A percentile compares a stretch with the other conserved stretches of the same genome.
phyloP scores from a whole-genome alignment of 2,113 vertebrate species.

The Tringa solitaria region DNA sequence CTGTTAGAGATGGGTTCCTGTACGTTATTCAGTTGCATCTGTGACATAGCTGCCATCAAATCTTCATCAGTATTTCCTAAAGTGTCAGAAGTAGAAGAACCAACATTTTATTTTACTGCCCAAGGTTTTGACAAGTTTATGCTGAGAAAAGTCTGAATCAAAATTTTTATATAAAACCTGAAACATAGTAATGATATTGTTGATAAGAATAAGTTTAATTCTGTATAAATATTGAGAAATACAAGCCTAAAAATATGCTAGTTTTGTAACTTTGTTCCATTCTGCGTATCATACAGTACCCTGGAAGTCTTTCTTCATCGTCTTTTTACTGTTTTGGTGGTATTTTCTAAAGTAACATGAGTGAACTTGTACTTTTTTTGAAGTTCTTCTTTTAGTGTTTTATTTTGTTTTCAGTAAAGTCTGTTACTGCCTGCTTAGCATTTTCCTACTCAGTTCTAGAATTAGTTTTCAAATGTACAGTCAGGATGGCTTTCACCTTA shows the following conservation, averaged over 20 bases:
- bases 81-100: background rate
- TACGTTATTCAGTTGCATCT: background rate
- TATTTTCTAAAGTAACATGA: background rate
- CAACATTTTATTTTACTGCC: background rate
- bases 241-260: background rate
- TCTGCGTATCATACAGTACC: background rate
- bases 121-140: slow-evolving; percentile 9
- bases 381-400: background rate
- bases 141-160: background rate
- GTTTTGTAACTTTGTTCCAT: background rate
- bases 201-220: background rate
- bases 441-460: background rate
- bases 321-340: background rate
- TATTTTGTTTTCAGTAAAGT: background rate
- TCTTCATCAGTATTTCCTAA: background rate
- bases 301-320: background rate
- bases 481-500: background rate
- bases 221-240: background rate
- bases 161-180: background rate
- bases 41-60: background rate
- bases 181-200: background rate
- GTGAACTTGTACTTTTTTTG: background rate
- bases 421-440: background rate
- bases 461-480: background rate
- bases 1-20: background rate